Conservation (phyloP, 2,888 invertebrate genomes). For the Linnaemya tessellans region DNA sequence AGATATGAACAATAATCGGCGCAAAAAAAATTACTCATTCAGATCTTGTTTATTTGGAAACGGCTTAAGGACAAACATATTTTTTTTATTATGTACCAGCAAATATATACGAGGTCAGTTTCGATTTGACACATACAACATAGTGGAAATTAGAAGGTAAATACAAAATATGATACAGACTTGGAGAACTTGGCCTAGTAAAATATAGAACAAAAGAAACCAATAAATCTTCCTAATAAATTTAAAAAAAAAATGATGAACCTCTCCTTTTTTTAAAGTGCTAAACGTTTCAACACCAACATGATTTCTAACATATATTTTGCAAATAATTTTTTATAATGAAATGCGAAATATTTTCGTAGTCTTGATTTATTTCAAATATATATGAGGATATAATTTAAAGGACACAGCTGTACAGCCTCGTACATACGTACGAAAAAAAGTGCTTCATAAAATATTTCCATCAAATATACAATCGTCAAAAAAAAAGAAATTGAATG, state of each 20-base stretch:
- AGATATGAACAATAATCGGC: neutral
- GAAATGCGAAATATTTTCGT: no score
- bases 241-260: no score
- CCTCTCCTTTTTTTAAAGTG: no score
- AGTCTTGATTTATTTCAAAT: no score
- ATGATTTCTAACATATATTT: no score
- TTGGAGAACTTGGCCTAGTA: no score
- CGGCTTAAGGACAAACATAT: neutral
- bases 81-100: neutral
- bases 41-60: neutral
- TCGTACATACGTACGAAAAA: neutral
- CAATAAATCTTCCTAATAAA: no score
- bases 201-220: no score
- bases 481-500: conserved; percentile 47
- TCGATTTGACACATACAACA: neutral
- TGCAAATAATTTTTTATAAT: no score
- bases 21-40: neutral
- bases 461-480: neutral
- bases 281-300: no score
- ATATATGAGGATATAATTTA: neutral
- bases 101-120: neutral
- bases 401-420: neutral
- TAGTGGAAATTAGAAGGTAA: no score
- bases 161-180: no score
- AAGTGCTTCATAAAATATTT: neutral